phyloP scores from a whole-genome alignment of 2,113 vertebrate species.

The Nesospiza acunhae region DNA sequence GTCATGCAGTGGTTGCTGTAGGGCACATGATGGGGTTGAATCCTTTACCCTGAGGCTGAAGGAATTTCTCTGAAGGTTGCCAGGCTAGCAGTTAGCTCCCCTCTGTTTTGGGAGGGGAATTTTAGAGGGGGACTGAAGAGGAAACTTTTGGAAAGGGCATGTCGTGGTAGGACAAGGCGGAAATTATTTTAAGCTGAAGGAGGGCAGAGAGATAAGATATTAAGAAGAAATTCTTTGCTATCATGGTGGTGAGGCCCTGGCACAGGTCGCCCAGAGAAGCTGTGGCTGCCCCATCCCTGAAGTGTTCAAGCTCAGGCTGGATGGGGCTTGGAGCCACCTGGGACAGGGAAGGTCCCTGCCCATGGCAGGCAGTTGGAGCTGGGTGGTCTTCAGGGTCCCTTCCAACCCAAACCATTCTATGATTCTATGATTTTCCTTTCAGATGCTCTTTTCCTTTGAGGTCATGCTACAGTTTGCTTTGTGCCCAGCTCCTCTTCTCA shows the following conservation, averaged over 20 bases:
- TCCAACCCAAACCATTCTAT: not conserved
- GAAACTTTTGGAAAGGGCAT: not conserved
- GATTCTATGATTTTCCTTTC: not conserved
- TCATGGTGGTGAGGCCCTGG: not conserved
- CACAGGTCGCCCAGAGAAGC: not conserved
- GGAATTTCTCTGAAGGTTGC: not conserved
- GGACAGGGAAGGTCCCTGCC: not conserved
- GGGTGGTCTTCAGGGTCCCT: not conserved
- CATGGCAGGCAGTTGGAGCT: not conserved
- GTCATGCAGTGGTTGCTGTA: not conserved
- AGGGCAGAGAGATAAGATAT: not conserved
- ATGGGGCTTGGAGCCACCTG: not conserved
- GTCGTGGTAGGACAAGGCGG: too few relatives aligned
- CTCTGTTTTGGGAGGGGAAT: not conserved
- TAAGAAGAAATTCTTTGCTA: not conserved
- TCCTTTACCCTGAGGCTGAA: not conserved
- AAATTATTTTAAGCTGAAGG: not conserved
- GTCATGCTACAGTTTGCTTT: not conserved
- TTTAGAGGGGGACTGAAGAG: not conserved
- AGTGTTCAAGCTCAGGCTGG: not conserved
- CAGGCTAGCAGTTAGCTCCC: not conserved
- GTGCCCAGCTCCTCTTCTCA: not conserved
- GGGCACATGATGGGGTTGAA: not conserved
- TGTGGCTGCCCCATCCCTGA: not conserved
- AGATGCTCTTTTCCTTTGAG: not conserved